Percentiles rank a stretch among this genome's conserved stretches.
Conservation (phyloP, 2,797 vertebrate species). For the Spinus olivaceus region DNA sequence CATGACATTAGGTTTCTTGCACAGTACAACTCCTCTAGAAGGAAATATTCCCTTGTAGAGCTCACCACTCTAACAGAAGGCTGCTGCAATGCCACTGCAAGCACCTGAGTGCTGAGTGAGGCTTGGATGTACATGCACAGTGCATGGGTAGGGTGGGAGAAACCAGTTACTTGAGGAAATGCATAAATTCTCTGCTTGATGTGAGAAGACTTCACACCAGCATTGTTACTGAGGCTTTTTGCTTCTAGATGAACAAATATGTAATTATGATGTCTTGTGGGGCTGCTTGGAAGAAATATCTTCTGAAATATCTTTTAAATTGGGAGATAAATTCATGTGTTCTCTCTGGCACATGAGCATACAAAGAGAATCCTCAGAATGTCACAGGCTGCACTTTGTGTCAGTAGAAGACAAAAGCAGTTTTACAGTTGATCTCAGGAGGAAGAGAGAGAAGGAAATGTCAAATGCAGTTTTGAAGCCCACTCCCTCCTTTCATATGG, state of each 20-base stretch:
- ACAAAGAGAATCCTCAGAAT: not conserved
- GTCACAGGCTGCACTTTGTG: not conserved
- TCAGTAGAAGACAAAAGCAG: not conserved
- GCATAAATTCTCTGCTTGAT: not conserved
- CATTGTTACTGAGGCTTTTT: not conserved
- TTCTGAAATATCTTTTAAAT: not conserved
- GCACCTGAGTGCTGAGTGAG: not conserved
- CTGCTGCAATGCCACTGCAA: not conserved
- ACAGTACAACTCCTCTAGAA: not conserved
- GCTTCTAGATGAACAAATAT: not conserved
- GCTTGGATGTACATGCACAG: accelerated
- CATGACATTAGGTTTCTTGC: not conserved
- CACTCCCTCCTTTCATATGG: not conserved
- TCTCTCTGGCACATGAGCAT: not conserved
- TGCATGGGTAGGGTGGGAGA: accelerated
- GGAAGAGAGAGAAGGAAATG: not conserved
- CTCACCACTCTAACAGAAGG: not conserved
- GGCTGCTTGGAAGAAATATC: not conserved
- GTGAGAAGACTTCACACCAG: not conserved
- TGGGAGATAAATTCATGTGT: not conserved
- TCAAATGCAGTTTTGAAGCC: not conserved
- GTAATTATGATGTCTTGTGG: not conserved
- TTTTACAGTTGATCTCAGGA: not conserved
- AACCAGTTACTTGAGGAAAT: not conserved
- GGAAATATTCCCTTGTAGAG: not conserved